phyloP scores from a whole-genome alignment of 2,113 vertebrate genomes.

The Brienomyrus longianalis region DNA sequence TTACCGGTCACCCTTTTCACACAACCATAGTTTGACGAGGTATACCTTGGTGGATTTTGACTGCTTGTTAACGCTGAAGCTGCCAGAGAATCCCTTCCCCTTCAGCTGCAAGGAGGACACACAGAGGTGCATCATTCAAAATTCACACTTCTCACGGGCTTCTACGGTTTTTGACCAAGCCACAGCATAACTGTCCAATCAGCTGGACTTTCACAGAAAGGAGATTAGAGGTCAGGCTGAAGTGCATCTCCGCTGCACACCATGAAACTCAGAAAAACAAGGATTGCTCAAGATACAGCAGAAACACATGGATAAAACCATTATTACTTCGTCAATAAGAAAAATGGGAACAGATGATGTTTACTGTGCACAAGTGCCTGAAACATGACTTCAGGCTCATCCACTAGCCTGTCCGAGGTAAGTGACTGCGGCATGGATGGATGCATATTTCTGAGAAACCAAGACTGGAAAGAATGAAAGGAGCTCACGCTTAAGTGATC shows the following conservation, averaged over 20 bases:
- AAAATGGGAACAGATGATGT: neutral
- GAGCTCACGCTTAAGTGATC: neutral
- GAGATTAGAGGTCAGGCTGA: neutral
- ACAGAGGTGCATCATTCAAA: neutral
- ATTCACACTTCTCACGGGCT: neutral
- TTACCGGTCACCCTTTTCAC: slow-evolving; percentile 45
- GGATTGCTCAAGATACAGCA: neutral
- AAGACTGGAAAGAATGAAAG: neutral
- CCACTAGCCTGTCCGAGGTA: neutral
- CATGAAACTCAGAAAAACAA: neutral
- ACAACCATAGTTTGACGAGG: neutral
- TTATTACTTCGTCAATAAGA: neutral
- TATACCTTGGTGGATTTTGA: slow-evolving; percentile 70
- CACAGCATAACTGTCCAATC: neutral
- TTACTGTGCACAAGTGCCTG: neutral
- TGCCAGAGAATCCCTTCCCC: slow-evolving; percentile 92
- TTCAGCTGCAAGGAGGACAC: slow-evolving; percentile 60
- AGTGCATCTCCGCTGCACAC: neutral
- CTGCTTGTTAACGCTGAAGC: slow-evolving; percentile 82
- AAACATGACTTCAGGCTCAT: neutral
- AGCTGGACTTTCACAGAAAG: neutral
- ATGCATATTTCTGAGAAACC: neutral
- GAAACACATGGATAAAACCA: neutral
- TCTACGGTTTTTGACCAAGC: neutral
- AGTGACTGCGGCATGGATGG: neutral